Conservation (phyloP, 1,140 invertebrate species). For the Drosophila ercepeae region DNA sequence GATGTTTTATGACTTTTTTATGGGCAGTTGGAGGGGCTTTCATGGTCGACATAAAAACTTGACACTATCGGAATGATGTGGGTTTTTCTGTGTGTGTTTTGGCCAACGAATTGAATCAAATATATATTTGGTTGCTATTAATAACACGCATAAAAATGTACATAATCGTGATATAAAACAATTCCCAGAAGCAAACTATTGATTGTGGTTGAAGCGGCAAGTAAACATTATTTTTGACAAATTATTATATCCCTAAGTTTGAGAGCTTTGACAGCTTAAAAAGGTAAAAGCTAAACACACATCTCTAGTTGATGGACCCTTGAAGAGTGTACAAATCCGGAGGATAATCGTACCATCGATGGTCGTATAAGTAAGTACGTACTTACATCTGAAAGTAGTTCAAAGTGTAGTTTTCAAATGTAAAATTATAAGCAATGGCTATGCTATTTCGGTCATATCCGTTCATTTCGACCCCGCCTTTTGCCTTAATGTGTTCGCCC, state of each 20-base stretch:
- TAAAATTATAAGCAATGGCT: constrained; percentile 75
- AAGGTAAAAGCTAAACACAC: not conserved
- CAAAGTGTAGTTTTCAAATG: constrained; percentile 65
- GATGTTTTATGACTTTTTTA: constrained; percentile 48
- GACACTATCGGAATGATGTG: constrained; percentile 41
- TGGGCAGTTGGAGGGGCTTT: constrained; percentile 13
- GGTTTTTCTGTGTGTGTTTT: constrained; percentile 11
- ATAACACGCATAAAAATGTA: constrained; percentile 28
- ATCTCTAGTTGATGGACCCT: constrained; percentile 3
- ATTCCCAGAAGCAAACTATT: not conserved
- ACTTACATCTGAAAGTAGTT: constrained; percentile 61
- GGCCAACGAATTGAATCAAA: constrained; percentile 28
- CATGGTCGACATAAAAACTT: constrained; percentile 36
- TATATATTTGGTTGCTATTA: constrained; percentile 23
- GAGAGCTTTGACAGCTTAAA: too few species aligned
- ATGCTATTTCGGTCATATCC: constrained; percentile 76
- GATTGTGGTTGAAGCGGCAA: not conserved
- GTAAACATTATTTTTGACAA: constrained; percentile 13
- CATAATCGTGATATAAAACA: constrained; percentile 3
- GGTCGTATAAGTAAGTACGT: constrained; percentile 48
- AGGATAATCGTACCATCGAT: constrained; percentile 39
- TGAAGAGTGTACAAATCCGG: not conserved
- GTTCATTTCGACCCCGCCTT: not conserved
- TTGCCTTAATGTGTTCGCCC: constrained; percentile 20
- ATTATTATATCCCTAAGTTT: too few species aligned